Percentiles rank a stretch among this genome's conserved stretches.
phyloP scores from a whole-genome alignment of 2,113 vertebrate genomes.

The Empidonax alnorum region DNA sequence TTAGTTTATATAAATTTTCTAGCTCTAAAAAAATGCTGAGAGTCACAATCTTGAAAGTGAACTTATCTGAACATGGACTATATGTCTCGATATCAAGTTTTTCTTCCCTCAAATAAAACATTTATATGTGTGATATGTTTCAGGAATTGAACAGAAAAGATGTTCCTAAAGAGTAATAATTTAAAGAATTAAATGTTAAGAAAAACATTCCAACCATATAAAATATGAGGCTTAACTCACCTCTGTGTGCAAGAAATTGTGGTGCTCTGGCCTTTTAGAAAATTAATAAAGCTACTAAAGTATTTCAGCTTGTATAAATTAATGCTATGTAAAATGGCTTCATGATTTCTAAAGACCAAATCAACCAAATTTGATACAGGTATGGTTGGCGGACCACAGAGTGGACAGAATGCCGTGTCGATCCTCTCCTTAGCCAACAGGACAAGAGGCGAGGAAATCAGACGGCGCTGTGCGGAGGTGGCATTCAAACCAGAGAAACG shows the following conservation, averaged over 20 bases:
- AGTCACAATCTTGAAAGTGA: not conserved
- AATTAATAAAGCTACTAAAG: not conserved
- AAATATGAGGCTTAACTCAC: not conserved
- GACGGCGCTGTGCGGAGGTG: constrained; percentile 92
- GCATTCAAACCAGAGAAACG: constrained; percentile 88
- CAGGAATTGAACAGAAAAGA: not conserved
- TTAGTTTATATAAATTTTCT: not conserved
- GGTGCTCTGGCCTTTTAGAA: not conserved
- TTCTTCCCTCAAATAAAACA: constrained; percentile 42
- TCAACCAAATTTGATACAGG: constrained; percentile 60
- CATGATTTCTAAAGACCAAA: not conserved
- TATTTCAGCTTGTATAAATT: not conserved
- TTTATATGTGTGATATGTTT: not conserved
- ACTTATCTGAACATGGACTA: constrained; percentile 19
- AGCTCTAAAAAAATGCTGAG: not conserved
- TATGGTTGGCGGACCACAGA: constrained; percentile 91
- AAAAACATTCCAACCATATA: not conserved
- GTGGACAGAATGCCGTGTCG: constrained; percentile 93
- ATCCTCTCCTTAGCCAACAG: constrained; percentile 91
- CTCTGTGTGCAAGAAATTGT: not conserved
- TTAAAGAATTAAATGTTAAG: not conserved
- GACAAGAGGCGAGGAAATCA: constrained; percentile 91
- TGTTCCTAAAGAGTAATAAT: not conserved
- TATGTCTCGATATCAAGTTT: not conserved
- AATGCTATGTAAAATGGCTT: not conserved